phyloP scores from a whole-genome alignment of 1,140 invertebrate genomes.

The Lepidurus packardi region DNA sequence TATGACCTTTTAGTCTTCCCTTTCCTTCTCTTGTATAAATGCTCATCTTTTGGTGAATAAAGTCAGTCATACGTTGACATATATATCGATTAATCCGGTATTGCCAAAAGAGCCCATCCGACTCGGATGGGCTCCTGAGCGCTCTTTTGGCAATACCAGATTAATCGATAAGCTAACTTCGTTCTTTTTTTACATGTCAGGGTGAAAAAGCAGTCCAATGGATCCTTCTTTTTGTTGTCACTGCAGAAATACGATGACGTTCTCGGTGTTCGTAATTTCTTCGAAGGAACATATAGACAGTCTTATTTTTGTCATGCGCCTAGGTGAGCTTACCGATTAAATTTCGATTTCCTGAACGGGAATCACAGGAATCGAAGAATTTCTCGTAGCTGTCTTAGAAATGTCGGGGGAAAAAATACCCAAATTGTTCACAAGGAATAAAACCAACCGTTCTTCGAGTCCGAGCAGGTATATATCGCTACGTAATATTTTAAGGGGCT shows the following conservation, averaged over 20 bases:
- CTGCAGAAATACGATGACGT: not conserved
- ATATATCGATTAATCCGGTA: too few species aligned
- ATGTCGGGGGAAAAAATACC: too few species aligned
- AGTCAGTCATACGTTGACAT: not conserved
- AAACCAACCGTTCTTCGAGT: too few species aligned
- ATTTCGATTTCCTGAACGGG: too few species aligned
- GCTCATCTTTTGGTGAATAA: not conserved
- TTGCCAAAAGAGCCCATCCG: too few species aligned
- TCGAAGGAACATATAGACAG: too few species aligned
- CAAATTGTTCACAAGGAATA: too few species aligned
- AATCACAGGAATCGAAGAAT: too few species aligned
- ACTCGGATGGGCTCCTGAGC: not conserved
- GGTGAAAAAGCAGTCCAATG: not conserved
- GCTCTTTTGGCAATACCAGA: not conserved
- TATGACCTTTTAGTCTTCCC: not conserved
- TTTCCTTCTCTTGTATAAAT: not conserved
- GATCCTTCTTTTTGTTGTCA: not conserved
- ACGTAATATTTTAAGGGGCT: not conserved
- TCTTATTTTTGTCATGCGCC: too few species aligned
- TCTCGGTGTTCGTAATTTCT: too few species aligned
- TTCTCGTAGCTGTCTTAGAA: too few species aligned
- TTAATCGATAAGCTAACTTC: constrained; percentile 12
- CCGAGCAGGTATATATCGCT: not conserved
- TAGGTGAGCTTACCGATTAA: too few species aligned
- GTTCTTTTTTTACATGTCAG: not conserved